Base-by-base conservation (phyloP, 2,888 invertebrate genomes). In the Pollenia angustigena region DNA sequence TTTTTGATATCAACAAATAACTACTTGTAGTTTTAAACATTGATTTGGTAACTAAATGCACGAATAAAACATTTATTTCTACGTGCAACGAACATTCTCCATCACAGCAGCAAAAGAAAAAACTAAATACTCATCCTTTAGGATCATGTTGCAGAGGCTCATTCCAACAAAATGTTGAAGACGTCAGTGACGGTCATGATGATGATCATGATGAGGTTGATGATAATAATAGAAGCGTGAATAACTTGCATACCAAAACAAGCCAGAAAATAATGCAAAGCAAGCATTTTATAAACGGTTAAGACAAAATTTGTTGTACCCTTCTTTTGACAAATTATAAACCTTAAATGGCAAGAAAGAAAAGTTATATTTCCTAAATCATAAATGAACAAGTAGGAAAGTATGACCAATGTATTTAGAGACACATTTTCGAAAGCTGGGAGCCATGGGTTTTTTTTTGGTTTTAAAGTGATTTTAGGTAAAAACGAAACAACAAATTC, bases 21-120 rank as follows among this genome's bases (percentile, higher is more conserved):
- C 80, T 71, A 76, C 75, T 58, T 76, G 71, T 66, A 42, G 71
- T 69, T 72, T 79, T 58, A 48, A 79, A 79, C 62, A 82, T 82
- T 79, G 69, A 81, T 85, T 75, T 81, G 66, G 81, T 52, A 87
- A 85, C 69, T 78, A 83, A 85, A 87, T 83, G 85, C 84, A 88
- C 81, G 88, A 88, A 88, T 80, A 82, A 87, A 88, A 85, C 85
- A 85, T 85, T 81, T 87, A 62, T 62, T 82, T 82, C n/a, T 50
- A 78, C 66, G 81, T 81, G 52, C 44, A 79, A 69, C 11, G 72
- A 68, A 72, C 62, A 46, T 58, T 48, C 42, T 56, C 52, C 16
- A 81, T n/a, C n/a, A 23, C 44, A 48, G 40, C 23, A 66, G 50
- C 56, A 66, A 62, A 16, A 44, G 32, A 4, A 62, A 32, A 46